Evolutionary conservation across 1,140 invertebrate species (phyloP).

Genomic region (Leptopilina clavipes): DNA sequence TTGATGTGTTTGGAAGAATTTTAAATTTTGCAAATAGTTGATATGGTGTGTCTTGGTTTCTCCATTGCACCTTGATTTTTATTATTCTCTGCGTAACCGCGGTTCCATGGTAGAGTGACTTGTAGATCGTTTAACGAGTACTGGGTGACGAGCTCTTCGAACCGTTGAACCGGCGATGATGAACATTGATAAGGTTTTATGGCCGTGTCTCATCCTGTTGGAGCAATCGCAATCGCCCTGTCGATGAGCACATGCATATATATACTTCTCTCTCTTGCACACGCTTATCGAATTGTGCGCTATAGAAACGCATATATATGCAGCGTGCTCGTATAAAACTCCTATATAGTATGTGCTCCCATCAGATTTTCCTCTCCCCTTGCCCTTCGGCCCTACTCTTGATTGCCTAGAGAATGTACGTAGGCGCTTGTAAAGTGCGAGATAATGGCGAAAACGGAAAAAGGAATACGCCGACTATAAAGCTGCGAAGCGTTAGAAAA

Average conservation of each 20-base stretch:
- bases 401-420: conserved; percentile 31
- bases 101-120: conserved; percentile 36
- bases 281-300: conserved; percentile 8
- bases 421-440: conserved; percentile 22
- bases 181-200: conserved; percentile 67
- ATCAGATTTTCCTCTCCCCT: background rate
- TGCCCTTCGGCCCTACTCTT: conserved; percentile 17
- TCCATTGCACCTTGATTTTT: conserved; percentile 13
- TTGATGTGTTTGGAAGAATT: too few species aligned
- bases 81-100: conserved; percentile 28
- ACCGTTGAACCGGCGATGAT: conserved; percentile 63
- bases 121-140: conserved; percentile 59
- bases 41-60: too few species aligned
- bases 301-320: background rate
- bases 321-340: background rate
- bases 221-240: conserved; percentile 46
- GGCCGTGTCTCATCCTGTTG: conserved; percentile 64
- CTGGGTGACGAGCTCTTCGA: conserved; percentile 59
- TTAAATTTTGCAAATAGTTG: too few species aligned
- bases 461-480: background rate
- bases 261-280: conserved; percentile 15
- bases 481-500: background rate
- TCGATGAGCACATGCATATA: conserved; percentile 31
- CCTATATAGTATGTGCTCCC: background rate
- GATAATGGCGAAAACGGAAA: conserved; percentile 29